These are phyloP conservation scores for Pelochelys cantorii DNA, from an alignment of 2,797 vertebrate species.

Conservation along the genomic window DNA sequence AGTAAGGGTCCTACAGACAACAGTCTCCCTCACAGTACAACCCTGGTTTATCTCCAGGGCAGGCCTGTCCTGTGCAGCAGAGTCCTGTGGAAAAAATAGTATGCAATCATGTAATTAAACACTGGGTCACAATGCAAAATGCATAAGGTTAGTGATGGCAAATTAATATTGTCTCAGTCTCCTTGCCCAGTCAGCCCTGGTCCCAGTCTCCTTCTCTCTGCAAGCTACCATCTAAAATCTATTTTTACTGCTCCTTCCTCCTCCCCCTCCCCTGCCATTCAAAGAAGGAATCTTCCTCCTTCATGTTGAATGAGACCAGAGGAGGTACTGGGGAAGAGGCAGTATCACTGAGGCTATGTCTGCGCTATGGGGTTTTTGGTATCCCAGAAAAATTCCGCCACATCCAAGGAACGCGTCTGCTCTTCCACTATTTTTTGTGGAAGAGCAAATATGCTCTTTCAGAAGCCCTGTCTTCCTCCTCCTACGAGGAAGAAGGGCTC, in stretches of 20 bases:
- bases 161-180: not conserved
- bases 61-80: not conserved
- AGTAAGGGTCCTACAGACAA: not conserved
- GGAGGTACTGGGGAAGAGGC: no score
- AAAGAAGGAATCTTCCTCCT: not conserved
- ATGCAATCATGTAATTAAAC: not conserved
- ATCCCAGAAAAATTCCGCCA: no score
- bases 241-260: not conserved
- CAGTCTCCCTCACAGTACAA: not conserved
- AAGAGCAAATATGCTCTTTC: no score
- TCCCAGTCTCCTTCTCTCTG: not conserved
- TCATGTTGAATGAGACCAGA: not conserved
- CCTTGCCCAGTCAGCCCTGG: not conserved
- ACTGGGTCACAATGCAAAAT: not conserved
- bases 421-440: no score
- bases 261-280: not conserved
- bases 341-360: not conserved
- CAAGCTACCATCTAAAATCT: rapidly evolving
- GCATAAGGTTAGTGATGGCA: not conserved
- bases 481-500: no score
- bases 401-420: no score
- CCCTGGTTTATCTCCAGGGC: not conserved
- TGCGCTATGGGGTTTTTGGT: no score
- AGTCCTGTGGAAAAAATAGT: not conserved
- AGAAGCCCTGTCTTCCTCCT: no score